Percentiles rank a stretch among this genome's conserved stretches.
These are phyloP conservation scores for Rhagoletis pomonella DNA, from an alignment of 1,140 invertebrate species.

Conservation along the genomic window DNA sequence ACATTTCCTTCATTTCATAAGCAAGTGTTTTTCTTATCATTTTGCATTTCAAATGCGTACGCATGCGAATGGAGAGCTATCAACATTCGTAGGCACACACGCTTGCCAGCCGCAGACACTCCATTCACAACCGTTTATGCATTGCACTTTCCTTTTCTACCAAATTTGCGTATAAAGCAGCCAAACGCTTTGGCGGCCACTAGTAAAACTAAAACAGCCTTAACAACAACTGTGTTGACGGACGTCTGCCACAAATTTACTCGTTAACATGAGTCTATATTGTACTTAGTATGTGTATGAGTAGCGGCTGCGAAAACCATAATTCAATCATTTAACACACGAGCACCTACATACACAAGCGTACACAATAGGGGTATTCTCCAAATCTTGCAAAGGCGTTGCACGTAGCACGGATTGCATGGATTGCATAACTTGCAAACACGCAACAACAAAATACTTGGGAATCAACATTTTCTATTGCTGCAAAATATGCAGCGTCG, in stretches of 20 bases:
- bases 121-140: background rate
- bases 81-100: background rate
- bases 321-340: background rate
- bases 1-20: no score
- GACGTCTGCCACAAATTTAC: background rate
- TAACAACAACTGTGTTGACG: background rate
- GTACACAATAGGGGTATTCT: no score
- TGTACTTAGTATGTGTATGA: background rate
- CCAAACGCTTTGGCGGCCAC: background rate
- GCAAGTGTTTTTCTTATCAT: no score
- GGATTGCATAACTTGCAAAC: no score
- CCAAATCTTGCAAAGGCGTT: no score
- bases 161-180: constrained; percentile 43
- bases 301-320: background rate
- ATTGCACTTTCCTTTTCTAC: constrained; percentile 47
- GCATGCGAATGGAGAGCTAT: no score
- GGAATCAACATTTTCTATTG: no score
- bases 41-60: no score
- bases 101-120: background rate
- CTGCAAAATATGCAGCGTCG: no score
- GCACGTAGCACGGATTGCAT: no score
- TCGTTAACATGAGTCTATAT: no score
- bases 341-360: background rate
- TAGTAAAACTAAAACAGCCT: background rate
- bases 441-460: no score